Evolutionary conservation across 1,140 invertebrate species (phyloP), one percentile per base, ranked within the genome.

Genomic region (Drosophila nannoptera): DNA sequence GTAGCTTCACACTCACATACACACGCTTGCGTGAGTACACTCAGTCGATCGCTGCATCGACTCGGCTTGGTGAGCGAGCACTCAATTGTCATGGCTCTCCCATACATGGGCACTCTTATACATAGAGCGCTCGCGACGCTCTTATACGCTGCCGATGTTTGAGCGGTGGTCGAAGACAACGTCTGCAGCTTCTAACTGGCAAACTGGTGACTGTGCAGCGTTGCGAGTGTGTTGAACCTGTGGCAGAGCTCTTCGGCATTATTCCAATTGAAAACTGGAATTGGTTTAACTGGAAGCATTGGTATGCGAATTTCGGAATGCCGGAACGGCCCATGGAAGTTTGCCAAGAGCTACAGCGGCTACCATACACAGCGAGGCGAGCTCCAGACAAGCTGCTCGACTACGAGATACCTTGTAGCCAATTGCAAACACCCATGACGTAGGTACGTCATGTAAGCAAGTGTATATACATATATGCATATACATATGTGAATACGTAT

Each of bases 211-310:
- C 69, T 62, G 69, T 77, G 73, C 80, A 76, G 78, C 69, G 67
- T 71, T 82, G 63, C 74, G 81, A 73, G 80, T 83, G 63, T 69
- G 76, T 70, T 70, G 68, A 70, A 70, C 68, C 65, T 74, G 63
- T 73, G 55, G 61, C 67, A 65, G 61, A 52, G 61, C 61, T 49
- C 50, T 48, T 48, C 7, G 8, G 36, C 60, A 38, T 42, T 67
- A 74, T 84, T 86, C 81, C 77, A 84, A 86, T 86, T 80, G 77
- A 84, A 86, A 86, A 86, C 81, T 86, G 81, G 81, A 86, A 86
- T 77, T 86, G 81, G 82, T 77, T 86, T 86, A 77, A 86, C 81
- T 86, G 81, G 81, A 86, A 86, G 65, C 81, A 69, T 73, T 86
- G 81, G 81, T 75, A 86, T 86, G 81, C 77, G 77, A 65, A 77